Evolutionary conservation across 2,797 vertebrate species (phyloP), one percentile per base, ranked within the genome.

Genomic region (Characodon lateralis): DNA sequence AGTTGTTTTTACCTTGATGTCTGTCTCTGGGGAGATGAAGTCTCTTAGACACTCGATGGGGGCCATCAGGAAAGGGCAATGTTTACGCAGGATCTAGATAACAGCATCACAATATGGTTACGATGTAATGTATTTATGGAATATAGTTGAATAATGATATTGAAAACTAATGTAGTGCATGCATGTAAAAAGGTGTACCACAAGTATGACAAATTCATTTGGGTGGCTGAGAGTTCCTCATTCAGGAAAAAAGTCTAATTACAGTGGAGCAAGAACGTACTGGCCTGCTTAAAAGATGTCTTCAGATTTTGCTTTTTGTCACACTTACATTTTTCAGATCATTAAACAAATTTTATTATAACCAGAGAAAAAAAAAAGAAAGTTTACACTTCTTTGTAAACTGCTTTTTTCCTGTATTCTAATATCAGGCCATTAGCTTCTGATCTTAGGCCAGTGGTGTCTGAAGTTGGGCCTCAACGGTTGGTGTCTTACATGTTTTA

Each of bases 41-140:
- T 97, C 96, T 72, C 89, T 94, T 82, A 99, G 92, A 75, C 88
- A 88, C 78, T 96, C 89, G 0, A 99, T 96, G 79, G 98, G 96
- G 3, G 95, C 94, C 94, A 97, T 95, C 58, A 99, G 92, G 84
- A 95, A 99, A 0, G 97, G 96, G 51, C 97, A 98, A 82, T 95
- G 97, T 80, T 93, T 94, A 3, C 93, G 91, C 89, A 99, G 95
- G 78, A 96, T 92, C 98, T 98, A 79, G 3, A 83, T 83, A 61
- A 76, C 24, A 72, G 20, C 35, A 84, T 85, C 43, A 82, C 66
- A 71, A 65, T 1, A 41, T 5, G 3, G 50, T 14, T 39, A 73
- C 9, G 4, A 35, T 35, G 35, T 35, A 5, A 24, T n/a, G 10
- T 72, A 22, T 41, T n/a, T 22, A 59, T 59, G 35, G 9, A 0